Conservation (phyloP, 2,113 vertebrate genomes). For the Panurus biarmicus region DNA sequence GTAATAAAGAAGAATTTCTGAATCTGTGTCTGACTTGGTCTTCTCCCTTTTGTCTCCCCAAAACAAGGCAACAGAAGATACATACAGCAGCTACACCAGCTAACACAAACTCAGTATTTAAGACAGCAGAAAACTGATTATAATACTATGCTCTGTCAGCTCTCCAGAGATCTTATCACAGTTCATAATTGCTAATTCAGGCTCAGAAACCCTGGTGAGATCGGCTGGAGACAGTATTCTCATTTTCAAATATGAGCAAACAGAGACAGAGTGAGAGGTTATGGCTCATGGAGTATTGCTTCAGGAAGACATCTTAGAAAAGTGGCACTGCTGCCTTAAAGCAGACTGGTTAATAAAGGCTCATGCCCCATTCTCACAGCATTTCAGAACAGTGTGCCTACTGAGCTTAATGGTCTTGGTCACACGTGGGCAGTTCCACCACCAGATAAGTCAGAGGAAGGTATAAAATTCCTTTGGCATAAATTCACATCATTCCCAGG, state of each 20-base stretch:
- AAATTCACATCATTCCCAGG: not conserved
- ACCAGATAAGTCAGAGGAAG: not conserved
- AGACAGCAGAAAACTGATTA: not conserved
- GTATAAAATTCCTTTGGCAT: not conserved
- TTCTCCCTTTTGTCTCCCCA: not conserved
- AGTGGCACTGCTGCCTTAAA: not conserved
- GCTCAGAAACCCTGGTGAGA: not conserved
- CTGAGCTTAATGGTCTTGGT: not conserved
- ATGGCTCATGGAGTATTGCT: not conserved
- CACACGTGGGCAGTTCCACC: not conserved
- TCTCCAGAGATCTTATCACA: not conserved
- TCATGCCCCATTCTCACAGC: not conserved
- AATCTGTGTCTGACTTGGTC: not conserved
- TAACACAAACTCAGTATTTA: not conserved
- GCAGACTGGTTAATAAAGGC: not conserved
- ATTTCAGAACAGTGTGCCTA: not conserved
- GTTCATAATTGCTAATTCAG: not conserved
- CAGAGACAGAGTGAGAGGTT: not conserved
- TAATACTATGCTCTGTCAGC: not conserved
- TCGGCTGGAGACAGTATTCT: not conserved
- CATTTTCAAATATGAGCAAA: not conserved
- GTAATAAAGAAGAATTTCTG: not conserved
- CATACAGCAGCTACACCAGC: rapidly evolving
- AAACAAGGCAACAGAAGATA: not conserved
- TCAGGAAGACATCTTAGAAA: not conserved